Evolutionary conservation across 2,113 vertebrate genomes (phyloP).

Genomic region (Silurus meridionalis): DNA sequence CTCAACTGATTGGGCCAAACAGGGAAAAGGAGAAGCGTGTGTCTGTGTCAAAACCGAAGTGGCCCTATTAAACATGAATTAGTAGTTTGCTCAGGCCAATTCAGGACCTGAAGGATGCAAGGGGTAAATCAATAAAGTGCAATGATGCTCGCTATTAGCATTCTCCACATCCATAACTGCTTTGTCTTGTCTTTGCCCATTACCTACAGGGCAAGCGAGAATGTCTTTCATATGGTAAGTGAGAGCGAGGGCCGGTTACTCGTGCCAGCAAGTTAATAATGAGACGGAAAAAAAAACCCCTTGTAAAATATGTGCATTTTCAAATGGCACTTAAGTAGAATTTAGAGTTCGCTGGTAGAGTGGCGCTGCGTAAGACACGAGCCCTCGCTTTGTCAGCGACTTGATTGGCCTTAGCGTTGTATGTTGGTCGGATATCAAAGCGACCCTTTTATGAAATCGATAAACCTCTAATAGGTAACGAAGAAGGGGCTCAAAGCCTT

Average conservation of each 20-base stretch:
- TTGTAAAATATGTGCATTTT: background rate
- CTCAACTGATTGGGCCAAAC: background rate
- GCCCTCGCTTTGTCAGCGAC: slow-evolving; percentile 60
- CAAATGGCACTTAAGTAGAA: background rate
- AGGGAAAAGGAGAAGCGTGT: background rate
- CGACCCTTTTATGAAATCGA: slow-evolving; percentile 66
- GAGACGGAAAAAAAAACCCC: background rate
- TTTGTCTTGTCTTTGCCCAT: slow-evolving; percentile 17
- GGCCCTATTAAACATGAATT: slow-evolving; percentile 25
- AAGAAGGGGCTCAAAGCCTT: slow-evolving; percentile 38
- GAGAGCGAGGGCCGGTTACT: background rate
- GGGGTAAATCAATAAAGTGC: slow-evolving; percentile 33
- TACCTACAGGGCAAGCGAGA: slow-evolving; percentile 1
- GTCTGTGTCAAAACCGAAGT: background rate
- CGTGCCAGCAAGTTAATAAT: slow-evolving; percentile 12
- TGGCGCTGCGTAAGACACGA: background rate
- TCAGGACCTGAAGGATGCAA: slow-evolving; percentile 22
- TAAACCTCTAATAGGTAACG: slow-evolving; percentile 57
- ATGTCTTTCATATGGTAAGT: slow-evolving; percentile 26
- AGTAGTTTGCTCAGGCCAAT: slow-evolving; percentile 20
- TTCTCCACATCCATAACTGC: slow-evolving; percentile 8
- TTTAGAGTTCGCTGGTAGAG: slow-evolving; percentile 4
- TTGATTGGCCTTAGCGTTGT: slow-evolving; percentile 60
- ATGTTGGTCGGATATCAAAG: slow-evolving; percentile 57
- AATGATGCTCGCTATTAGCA: slow-evolving; percentile 8